Conservation (phyloP, 2,888 invertebrate genomes). For the Troglohyphantes excavatus region DNA sequence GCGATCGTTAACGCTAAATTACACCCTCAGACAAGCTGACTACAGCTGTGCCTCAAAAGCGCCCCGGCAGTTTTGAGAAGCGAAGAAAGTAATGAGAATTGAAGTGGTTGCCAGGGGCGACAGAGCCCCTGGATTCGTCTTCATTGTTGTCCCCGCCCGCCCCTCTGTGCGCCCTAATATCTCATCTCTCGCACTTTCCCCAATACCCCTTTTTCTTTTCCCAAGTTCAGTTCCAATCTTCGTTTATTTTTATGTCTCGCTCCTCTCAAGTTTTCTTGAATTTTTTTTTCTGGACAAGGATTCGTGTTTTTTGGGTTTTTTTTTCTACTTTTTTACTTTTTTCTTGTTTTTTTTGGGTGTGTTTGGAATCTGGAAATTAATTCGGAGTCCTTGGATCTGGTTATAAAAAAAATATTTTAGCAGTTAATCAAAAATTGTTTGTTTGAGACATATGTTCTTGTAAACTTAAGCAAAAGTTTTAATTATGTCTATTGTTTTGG, state of each 20-base stretch:
- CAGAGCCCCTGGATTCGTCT: conserved; percentile 24
- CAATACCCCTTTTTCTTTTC: conserved; percentile 14
- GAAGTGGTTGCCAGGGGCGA: conserved; percentile 57
- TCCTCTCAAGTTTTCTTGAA: conserved; percentile 1
- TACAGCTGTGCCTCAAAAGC: conserved; percentile 20
- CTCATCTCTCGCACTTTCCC: conserved; percentile 21
- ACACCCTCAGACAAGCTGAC: conserved; percentile 17
- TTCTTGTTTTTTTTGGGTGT: not conserved
- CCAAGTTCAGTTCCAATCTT: conserved; percentile 19
- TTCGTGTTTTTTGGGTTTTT: not conserved
- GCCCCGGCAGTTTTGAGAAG: conserved; percentile 44
- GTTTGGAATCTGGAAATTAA: conserved; percentile 13
- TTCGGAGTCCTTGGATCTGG: not conserved
- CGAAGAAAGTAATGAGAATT: conserved; percentile 53
- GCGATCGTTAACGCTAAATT: conserved; percentile 47
- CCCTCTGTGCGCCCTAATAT: conserved; percentile 25
- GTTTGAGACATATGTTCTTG: too few species aligned
- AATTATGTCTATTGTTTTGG: too few species aligned
- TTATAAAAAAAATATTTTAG: too few species aligned
- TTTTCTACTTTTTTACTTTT: not conserved
- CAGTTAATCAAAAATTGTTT: too few species aligned
- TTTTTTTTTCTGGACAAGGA: not conserved
- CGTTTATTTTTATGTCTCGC: conserved; percentile 13
- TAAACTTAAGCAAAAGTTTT: too few species aligned
- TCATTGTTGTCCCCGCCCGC: conserved; percentile 17